A percentile compares a stretch with the other conserved stretches of the same genome.
Conservation (phyloP, 1,140 invertebrate genomes). For the Drosophila azteca region DNA sequence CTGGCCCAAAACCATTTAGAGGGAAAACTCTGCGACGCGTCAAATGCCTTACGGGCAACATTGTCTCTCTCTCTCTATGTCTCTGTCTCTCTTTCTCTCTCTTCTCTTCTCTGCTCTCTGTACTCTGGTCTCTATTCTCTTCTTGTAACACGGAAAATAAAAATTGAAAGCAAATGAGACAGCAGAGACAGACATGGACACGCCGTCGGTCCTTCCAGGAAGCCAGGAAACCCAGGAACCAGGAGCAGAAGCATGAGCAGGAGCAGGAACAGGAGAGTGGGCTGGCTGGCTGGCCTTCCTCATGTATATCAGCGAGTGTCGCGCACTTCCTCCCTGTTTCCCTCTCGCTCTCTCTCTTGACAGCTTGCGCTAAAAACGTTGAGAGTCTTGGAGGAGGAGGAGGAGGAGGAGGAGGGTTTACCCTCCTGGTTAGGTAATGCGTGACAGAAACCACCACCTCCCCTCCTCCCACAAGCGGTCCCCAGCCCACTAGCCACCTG, state of each 20-base stretch:
- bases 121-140: conserved; percentile 26
- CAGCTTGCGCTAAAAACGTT: conserved; percentile 72
- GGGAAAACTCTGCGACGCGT: conserved; percentile 66
- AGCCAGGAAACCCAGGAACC: conserved; percentile 5
- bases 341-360: conserved; percentile 44
- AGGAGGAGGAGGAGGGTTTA: conserved; percentile 27
- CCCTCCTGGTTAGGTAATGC: conserved; percentile 67
- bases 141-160: conserved; percentile 78
- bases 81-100: not conserved
- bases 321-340: not conserved
- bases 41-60: conserved; percentile 79
- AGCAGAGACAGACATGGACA: conserved; percentile 67
- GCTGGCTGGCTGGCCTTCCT: not conserved
- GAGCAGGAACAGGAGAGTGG: not conserved
- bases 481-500: not conserved
- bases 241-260: no score
- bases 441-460: conserved; percentile 57
- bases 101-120: not conserved
- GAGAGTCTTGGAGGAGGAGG: conserved; percentile 58
- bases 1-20: conserved; percentile 61
- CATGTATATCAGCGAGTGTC: not conserved
- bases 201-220: conserved; percentile 58
- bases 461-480: not conserved
- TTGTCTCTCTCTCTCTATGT: conserved; percentile 45
- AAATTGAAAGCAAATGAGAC: conserved; percentile 81